These are phyloP conservation scores for Sarcophaga rosellei DNA, from an alignment of 2,888 invertebrate genomes.

Conservation along the genomic window DNA sequence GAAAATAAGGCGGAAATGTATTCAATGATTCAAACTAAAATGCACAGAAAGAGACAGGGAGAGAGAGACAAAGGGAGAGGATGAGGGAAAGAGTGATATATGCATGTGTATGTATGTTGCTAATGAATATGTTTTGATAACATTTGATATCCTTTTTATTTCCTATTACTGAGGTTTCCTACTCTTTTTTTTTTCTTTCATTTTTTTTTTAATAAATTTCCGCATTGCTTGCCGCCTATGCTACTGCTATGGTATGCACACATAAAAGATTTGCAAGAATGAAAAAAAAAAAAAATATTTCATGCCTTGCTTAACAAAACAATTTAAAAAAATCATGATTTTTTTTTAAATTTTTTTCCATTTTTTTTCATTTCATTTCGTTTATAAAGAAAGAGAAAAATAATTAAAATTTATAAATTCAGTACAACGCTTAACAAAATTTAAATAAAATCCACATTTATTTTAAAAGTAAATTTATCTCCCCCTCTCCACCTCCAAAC, in stretches of 20 bases:
- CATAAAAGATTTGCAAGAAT: no score
- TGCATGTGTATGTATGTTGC: slow-evolving; percentile 34
- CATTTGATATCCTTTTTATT: slow-evolving; percentile 65
- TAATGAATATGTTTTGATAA: slow-evolving; percentile 35
- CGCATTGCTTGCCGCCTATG: neutral
- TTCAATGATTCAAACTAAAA: neutral
- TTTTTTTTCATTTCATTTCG: neutral
- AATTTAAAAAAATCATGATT: slow-evolving; percentile 8
- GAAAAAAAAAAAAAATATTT: slow-evolving; percentile 50
- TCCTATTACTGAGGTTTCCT: slow-evolving; percentile 30
- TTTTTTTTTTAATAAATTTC: slow-evolving; percentile 51
- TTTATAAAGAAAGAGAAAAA: neutral
- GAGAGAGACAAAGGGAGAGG: slow-evolving; percentile 1
- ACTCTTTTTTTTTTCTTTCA: neutral
- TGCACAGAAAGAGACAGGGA: neutral
- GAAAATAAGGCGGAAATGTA: slow-evolving; percentile 7
- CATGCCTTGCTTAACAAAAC: slow-evolving; percentile 44
- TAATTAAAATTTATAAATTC: slow-evolving; percentile 55
- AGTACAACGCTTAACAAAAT: slow-evolving; percentile 44
- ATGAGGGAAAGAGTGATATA: neutral
- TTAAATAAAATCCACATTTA: slow-evolving; percentile 56
- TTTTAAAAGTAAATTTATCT: neutral
- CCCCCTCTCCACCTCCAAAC: neutral
- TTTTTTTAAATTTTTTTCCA: neutral
- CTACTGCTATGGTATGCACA: no score